Base-by-base conservation (phyloP, 2,113 vertebrate genomes). In the Myotis brandtii region DNA sequence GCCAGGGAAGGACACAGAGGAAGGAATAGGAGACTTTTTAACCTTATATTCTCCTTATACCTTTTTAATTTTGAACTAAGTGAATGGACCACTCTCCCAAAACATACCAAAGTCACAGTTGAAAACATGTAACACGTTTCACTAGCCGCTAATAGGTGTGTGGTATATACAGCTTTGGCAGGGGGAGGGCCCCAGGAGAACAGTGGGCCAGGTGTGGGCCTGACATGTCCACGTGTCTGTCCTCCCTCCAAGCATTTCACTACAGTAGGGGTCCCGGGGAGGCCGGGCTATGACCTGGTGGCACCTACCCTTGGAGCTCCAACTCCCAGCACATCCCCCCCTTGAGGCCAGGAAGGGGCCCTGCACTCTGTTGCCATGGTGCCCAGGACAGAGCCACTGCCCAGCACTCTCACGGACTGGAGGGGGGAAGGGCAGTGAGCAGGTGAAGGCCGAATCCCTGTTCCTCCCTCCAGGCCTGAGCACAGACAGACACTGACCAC, bases 361-460 rank as follows among this genome's bases (percentile, higher is more conserved):
- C 80, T 12, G 62, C 16, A 4, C 8, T 37, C 43, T 6, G 32
- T 72, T 34, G 34, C 59, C 43, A 4, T 7, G 0, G 50, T 6
- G 14, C 27, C 87, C 18, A 6, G 80, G 62, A 34, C 67, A 11
- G 11, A 17, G 43, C 21, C 40, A 9, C 50, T 8, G 75, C 30
- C 59, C 73, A 37, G 69, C 10, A 6, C 18, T 12, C 32, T 0
- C 12, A 14, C 0, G 1, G 37, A 21, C 30, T 6, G 2, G 56
- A 13, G 5, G 27, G 18, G 18, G 37, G 37, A 72, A 17, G 32
- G 16, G 4, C 48, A 59, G 14, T 25, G 46, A n/a, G 5, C 3
- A 6, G 0, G 4, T 12, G 20, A 3, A 11, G n/a, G 50, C 27
- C 43, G 12, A 10, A 6, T 9, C 52, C 48, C 1, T 16, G 48